Base-by-base conservation (phyloP, 2,888 invertebrate genomes). In the Tigriopus californicus region DNA sequence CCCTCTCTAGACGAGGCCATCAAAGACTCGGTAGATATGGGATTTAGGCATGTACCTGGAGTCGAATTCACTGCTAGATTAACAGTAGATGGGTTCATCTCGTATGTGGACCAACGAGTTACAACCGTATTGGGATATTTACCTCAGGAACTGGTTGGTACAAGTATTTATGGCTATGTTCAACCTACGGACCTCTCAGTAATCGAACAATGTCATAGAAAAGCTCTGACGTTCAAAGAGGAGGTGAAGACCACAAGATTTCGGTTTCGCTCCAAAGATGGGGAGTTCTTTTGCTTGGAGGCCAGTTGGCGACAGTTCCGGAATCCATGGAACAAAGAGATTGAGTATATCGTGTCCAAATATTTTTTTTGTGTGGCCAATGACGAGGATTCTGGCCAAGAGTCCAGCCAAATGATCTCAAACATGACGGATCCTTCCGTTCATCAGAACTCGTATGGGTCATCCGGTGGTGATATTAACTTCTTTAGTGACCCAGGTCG, bases 241-340 rank as follows among this genome's bases (percentile, higher is more conserved):
- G 56, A 56, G 44, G 44, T 56, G 11, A 42, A 24, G 13, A 33
- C 33, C 2, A 22, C 56, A 13, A 65, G 68, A 1, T 70, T 69
- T 60, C 76, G 82, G 64, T 87, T 90, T 74, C 77, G 85, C 61
- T 79, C 80, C 48, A 88, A 88, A 71, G 82, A 83, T 66, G 84
- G 84, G 57, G 75, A 78, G 2, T 83, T 79, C 66, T 77, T 82
- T 4, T 77, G 79, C 58, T 71, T 92, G 15, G 82, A 83, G 67
- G 89, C 88, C 62, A 83, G 83, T 67, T 88, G 88, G 81, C 87
- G 83, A 66, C 81, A 85, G 0, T 91, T 94, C 70, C 80, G 80
- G 66, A 92, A 92, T 73, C 94, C 94, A 0, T 92, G 91, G 91
- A 92, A 91, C 1, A 89, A 89, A 72, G 92, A 92, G 68, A 81